Percentiles rank a stretch among this genome's conserved stretches.
These are phyloP conservation scores for Excalfactoria chinensis DNA, from an alignment of 2,113 vertebrate genomes.

Conservation along the genomic window DNA sequence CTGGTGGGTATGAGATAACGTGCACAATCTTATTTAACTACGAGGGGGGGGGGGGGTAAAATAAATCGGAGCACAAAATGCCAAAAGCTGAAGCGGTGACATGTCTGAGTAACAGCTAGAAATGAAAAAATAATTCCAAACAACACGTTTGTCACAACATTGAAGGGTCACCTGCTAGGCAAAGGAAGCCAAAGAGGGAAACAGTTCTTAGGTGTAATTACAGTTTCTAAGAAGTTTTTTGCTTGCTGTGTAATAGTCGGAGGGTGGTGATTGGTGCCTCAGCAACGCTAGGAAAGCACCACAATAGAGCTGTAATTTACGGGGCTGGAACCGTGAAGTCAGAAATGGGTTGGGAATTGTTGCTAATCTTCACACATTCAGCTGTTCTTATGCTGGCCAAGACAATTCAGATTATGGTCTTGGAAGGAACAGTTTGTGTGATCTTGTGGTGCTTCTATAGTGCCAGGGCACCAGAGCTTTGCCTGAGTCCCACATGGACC, in stretches of 20 bases:
- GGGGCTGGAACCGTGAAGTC: not conserved
- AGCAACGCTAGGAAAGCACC: not conserved
- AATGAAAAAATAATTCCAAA: slow-evolving; percentile 42
- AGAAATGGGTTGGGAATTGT: slow-evolving; percentile 18
- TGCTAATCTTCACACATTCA: not conserved
- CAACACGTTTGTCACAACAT: slow-evolving; percentile 49
- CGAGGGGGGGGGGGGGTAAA: not conserved
- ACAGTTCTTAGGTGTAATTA: slow-evolving; percentile 56
- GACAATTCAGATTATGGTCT: accelerated
- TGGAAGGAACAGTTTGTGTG: accelerated
- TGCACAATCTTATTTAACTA: not conserved
- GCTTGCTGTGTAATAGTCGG: slow-evolving; percentile 6
- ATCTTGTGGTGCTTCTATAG: accelerated
- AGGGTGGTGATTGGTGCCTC: slow-evolving; percentile 22
- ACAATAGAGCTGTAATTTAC: slow-evolving; percentile 36
- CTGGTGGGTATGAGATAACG: accelerated
- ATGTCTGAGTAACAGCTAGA: not conserved
- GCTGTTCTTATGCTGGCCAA: accelerated
- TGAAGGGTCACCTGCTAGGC: slow-evolving; percentile 45
- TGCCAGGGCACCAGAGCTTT: not conserved
- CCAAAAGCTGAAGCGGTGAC: accelerated
- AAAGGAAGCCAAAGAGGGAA: not conserved
- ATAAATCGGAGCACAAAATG: not conserved
- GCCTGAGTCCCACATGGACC: not conserved
- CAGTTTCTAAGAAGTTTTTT: slow-evolving; percentile 45